A percentile compares a stretch with the other conserved stretches of the same genome.
These are phyloP conservation scores for Pegoplata infirma DNA, from an alignment of 2,888 invertebrate species.

Conservation along the genomic window DNA sequence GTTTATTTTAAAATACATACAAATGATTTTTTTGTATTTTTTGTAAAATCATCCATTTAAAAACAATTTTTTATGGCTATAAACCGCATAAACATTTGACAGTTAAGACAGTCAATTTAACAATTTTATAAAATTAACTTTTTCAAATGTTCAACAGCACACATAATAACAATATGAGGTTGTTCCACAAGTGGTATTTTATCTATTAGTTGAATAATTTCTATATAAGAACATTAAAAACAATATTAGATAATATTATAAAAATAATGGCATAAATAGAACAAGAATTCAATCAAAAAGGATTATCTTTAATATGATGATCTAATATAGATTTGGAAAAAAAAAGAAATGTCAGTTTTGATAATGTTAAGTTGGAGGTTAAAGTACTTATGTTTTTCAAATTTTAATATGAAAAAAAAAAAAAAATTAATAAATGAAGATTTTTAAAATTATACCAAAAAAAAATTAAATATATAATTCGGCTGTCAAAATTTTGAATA, in stretches of 20 bases:
- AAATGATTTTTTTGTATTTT: neutral
- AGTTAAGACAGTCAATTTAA: constrained; percentile 50
- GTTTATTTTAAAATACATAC: neutral
- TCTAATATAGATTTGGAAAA: neutral
- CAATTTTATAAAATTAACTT: constrained; percentile 44
- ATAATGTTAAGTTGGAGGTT: too few relatives aligned
- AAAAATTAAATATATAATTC: too few relatives aligned
- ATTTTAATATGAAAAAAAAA: too few relatives aligned
- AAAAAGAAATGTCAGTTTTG: neutral
- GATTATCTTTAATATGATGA: constrained; percentile 36
- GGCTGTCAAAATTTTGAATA: too few relatives aligned
- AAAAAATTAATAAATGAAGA: too few relatives aligned
- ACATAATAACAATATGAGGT: constrained; percentile 11
- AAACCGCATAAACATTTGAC: constrained; percentile 52
- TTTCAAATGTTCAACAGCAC: constrained; percentile 20
- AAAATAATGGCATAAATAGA: neutral
- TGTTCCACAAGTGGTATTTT: neutral
- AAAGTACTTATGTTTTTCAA: too few relatives aligned
- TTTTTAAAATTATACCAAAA: too few relatives aligned
- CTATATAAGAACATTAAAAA: neutral
- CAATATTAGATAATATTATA: neutral
- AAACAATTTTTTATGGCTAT: constrained; percentile 18
- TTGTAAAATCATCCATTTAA: constrained; percentile 20
- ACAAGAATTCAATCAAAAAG: constrained; percentile 41
- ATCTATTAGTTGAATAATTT: neutral